Percentiles rank a stretch among this genome's conserved stretches.
These are phyloP conservation scores for Momotus momota DNA, from an alignment of 2,797 vertebrate species.

Conservation along the genomic window DNA sequence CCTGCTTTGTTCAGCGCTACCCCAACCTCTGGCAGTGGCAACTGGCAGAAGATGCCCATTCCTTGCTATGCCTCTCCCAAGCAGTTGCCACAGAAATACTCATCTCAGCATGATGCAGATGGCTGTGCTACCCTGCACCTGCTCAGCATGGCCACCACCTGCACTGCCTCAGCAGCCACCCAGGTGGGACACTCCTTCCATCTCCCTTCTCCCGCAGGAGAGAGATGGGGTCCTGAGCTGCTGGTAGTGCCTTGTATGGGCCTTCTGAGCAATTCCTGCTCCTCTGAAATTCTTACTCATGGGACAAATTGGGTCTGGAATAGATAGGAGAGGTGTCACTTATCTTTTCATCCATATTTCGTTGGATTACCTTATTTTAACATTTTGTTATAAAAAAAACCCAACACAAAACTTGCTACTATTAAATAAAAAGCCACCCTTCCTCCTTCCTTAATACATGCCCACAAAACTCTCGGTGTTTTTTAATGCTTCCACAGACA, in stretches of 20 bases:
- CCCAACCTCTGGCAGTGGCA: rapidly evolving
- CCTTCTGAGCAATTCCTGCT: neutral
- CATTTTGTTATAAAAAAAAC: neutral
- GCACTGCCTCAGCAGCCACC: rapidly evolving
- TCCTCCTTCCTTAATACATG: neutral
- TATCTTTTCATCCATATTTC: neutral
- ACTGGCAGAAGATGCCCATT: neutral
- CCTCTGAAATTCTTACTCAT: rapidly evolving
- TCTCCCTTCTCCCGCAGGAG: neutral
- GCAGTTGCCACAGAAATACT: rapidly evolving
- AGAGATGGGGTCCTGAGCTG: rapidly evolving
- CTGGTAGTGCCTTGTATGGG: neutral
- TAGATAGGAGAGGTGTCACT: neutral
- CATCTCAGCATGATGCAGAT: rapidly evolving
- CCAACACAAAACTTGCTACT: rapidly evolving
- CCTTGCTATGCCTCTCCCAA: neutral
- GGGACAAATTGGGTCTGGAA: neutral
- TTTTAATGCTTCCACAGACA: neutral
- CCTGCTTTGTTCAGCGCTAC: neutral
- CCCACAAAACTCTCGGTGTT: neutral
- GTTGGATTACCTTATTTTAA: neutral
- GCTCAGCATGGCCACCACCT: neutral
- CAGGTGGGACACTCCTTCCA: neutral
- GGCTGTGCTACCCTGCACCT: neutral
- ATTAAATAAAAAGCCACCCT: neutral